Base-by-base conservation (phyloP, 2,888 invertebrate genomes). In the Pimpla rufipes region DNA sequence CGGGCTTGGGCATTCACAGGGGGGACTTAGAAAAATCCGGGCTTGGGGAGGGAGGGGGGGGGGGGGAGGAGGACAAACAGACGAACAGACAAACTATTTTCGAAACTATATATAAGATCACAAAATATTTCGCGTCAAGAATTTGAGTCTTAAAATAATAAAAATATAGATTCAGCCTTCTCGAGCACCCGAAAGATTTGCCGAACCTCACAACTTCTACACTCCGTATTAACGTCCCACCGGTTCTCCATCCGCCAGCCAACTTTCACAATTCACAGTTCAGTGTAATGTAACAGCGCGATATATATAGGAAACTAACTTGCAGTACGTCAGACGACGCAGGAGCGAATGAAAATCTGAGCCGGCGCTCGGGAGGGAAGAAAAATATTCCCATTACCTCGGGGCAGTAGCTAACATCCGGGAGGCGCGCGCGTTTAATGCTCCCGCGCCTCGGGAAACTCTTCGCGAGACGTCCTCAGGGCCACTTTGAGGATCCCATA, bases 401-500 rank as follows among this genome's bases (percentile, higher is more conserved):
- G 13, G 18, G 35, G 62, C 21, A 74, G 62, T 62, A 62, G 23
- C 37, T 13, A 59, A 59, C 35, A 16, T 35, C 73, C 18, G 73
- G 29, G 29, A 29, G 3, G 47, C 47, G 18, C 29, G 47, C 47
- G 18, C 35, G 62, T 59, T 62, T 62, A 50, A 62, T 47, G 35
- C 73, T 13, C 5, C 16, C 13, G 29, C 29, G 35, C 23, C 62
- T 59, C 18, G 50, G 47, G 47, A 74, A 74, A 18, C 45, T 47
- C 47, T 35, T 7, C 47, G 13, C 4, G 13, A 70, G 52, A 21
- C 37, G 37, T 11, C 8, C 55, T 37, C 13, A n/a, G 37, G 35
- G 73, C 40, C 40, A 71, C 59, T 79, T 67, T 73, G 79, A 57
- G 57, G 37, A 66, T 62, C 59, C 47, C 55, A 42, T 75, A 75